phyloP scores from a whole-genome alignment of 92 coral and sea anemone species.

The Porites evermanni region DNA sequence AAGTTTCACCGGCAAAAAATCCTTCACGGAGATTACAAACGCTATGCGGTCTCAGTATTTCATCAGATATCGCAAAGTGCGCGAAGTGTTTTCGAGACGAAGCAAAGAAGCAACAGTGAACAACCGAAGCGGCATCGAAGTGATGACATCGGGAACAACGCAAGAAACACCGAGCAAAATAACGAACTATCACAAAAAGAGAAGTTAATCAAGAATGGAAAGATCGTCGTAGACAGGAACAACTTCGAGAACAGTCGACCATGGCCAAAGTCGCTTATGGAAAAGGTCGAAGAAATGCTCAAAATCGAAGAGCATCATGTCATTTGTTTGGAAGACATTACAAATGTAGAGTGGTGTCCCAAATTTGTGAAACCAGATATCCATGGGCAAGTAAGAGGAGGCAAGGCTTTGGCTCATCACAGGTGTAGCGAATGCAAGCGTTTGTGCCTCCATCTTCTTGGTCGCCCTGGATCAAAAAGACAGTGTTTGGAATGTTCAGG shows the following conservation, averaged over 20 bases:
- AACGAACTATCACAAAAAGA: background rate
- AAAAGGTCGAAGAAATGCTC: constrained; percentile 47
- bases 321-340: constrained; percentile 37
- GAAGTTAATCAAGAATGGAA: constrained; percentile 1
- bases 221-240: constrained; percentile 1
- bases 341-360: constrained; percentile 60
- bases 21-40: background rate
- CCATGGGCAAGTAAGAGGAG: constrained; percentile 51
- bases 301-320: constrained; percentile 43
- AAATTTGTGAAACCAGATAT: constrained; percentile 51
- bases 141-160: background rate
- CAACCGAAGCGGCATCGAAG: constrained; percentile 1
- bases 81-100: background rate
- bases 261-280: constrained; percentile 27
- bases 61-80: constrained; percentile 1
- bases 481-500: constrained; percentile 58
- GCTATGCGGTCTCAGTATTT: background rate
- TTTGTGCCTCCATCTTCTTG: constrained; percentile 58
- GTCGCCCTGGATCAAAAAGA: constrained; percentile 56
- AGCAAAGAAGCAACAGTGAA: background rate
- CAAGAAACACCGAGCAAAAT: constrained; percentile 5
- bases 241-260: constrained; percentile 31
- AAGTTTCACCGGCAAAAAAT: background rate
- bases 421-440: constrained; percentile 47
- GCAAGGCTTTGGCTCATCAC: constrained; percentile 57